phyloP scores from a whole-genome alignment of 2,888 invertebrate genomes.

The Bombyx huttoni region DNA sequence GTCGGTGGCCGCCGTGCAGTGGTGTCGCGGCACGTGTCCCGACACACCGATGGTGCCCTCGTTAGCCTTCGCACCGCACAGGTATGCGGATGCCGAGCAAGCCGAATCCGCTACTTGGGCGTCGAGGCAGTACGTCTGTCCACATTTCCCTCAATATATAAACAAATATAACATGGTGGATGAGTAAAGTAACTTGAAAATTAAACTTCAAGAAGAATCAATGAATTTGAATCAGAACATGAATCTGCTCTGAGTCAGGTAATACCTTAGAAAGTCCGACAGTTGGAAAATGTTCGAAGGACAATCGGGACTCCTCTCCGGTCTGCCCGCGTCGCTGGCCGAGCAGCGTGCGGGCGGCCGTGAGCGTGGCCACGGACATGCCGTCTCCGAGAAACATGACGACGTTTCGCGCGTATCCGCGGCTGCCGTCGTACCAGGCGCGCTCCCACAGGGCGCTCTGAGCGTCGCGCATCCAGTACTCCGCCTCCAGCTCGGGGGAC shows the following conservation, averaged over 20 bases:
- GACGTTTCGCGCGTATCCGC: slow-evolving; percentile 57
- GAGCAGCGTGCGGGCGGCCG: slow-evolving; percentile 75
- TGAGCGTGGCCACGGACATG: slow-evolving; percentile 79
- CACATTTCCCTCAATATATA: neutral
- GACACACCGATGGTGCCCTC: slow-evolving; percentile 77
- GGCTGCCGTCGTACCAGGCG: slow-evolving; percentile 5
- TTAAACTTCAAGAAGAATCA: no score
- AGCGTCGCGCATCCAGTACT: slow-evolving; percentile 62
- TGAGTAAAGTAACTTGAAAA: no score
- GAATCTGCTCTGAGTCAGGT: neutral
- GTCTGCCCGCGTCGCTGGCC: slow-evolving; percentile 68
- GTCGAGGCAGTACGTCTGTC: slow-evolving; percentile 72
- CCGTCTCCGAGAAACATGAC: slow-evolving; percentile 84
- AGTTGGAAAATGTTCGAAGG: slow-evolving; percentile 76
- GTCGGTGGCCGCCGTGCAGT: slow-evolving; percentile 71
- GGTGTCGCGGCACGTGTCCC: slow-evolving; percentile 68
- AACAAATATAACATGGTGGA: neutral
- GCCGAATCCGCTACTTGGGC: slow-evolving; percentile 80
- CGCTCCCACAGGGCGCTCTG: slow-evolving; percentile 43
- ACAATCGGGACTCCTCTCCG: slow-evolving; percentile 74
- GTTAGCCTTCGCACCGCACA: slow-evolving; percentile 78
- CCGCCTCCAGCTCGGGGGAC: slow-evolving; percentile 17
- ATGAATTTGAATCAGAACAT: neutral
- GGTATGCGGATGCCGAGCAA: slow-evolving; percentile 78
- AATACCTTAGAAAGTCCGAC: slow-evolving; percentile 76